Base-by-base conservation (phyloP, 2,888 invertebrate genomes). In the Chelonus formosanus region DNA sequence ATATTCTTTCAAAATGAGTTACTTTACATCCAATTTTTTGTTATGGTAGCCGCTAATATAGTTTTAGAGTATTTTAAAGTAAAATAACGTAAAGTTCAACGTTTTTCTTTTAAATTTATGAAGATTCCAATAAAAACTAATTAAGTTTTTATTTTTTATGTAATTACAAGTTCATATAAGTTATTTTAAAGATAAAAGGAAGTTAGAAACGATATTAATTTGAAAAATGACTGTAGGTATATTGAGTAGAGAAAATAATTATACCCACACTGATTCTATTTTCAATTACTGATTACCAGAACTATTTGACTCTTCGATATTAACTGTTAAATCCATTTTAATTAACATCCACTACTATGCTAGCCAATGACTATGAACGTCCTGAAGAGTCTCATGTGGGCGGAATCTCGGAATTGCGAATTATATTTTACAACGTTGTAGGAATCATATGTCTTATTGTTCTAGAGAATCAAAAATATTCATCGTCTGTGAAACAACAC, bases 231-330 rank as follows among this genome's bases (percentile, higher is more conserved):
- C 44, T 58, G n/a, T 58, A 45, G n/a, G 43, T 56, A 62, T 62
- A 34, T 44, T n/a, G 62, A 62, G 56, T 58, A 67, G 59, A 70
- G 66, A 72, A 71, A 74, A 71, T 71, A 60, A 62, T 66, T 35
- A 67, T 68, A 67, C 63, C 59, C 45, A 7, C 61, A 59, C 66
- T 57, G 52, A 56, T 35, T 56, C 55, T 60, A n/a, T 57, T 62
- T 20, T 20, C 20, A 20, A 20, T 20, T 20, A 20, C 2, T 1
- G 20, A 20, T 20, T 20, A 20, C 20, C 20, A 20, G 20, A 36
- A 20, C 47, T 58, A 7, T 47, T 47, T 6, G 35, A 43, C 61
- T 61, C 52, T 61, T 57, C 48, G 65, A 65, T 56, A 59, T 66
- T 57, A 52, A 66, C 66, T 61, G 66, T 66, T 62, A 66, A 66